phyloP scores from a whole-genome alignment of 64 coral and sea anemone genomes.

The Montipora sp. region DNA sequence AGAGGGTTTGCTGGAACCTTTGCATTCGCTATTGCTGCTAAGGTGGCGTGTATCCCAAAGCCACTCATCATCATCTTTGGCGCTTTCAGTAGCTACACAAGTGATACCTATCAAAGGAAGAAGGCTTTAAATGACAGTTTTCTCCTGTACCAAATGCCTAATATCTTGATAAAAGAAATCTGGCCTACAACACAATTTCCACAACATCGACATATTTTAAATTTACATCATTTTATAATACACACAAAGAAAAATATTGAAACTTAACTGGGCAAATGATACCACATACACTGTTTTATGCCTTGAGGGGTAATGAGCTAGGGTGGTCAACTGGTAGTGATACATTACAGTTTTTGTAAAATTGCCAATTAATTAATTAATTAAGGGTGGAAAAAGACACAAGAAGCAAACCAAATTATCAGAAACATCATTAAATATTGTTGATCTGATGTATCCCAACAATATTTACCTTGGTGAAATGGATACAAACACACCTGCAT shows the following conservation, averaged over 20 bases:
- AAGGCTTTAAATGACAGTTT: conserved; percentile 13
- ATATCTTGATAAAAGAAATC: conserved; percentile 18
- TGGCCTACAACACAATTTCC: conserved; percentile 16
- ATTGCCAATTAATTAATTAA: conserved; percentile 3
- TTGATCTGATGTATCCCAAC: conserved; percentile 36
- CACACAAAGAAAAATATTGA: no score
- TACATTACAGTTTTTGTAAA: conserved; percentile 14
- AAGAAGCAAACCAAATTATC: no score
- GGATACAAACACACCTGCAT: conserved; percentile 22
- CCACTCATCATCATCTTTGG: neutral
- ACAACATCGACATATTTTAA: no score
- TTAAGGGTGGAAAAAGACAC: neutral
- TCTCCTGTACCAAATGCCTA: conserved; percentile 14
- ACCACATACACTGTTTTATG: conserved; percentile 30
- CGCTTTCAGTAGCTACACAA: no score
- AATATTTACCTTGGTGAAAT: conserved; percentile 4
- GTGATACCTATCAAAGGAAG: no score
- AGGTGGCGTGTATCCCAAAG: conserved; percentile 16
- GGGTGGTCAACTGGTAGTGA: conserved; percentile 14
- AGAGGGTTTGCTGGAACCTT: conserved; percentile 19
- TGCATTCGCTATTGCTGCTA: conserved; percentile 19
- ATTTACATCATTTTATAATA: no score
- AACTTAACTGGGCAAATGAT: conserved; percentile 1
- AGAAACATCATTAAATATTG: no score
- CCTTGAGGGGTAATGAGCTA: conserved; percentile 19